Conservation (phyloP, 2,888 invertebrate species). For the Holacanthella duospinosa region DNA sequence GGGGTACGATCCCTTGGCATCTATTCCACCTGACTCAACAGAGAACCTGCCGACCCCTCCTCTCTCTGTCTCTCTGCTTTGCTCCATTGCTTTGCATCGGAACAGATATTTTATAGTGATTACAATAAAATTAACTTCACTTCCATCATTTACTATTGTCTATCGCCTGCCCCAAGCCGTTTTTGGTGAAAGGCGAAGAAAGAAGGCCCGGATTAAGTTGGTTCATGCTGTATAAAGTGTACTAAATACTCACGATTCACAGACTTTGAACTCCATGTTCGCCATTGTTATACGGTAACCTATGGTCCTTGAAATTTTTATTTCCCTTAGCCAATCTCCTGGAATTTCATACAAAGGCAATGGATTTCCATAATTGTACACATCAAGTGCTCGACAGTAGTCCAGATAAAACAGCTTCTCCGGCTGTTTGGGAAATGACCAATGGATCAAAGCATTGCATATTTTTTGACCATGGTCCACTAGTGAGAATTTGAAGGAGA, state of each 20-base stretch:
- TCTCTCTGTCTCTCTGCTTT: too few species aligned
- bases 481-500: conserved; percentile 63
- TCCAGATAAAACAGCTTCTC: conserved; percentile 81
- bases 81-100: too few species aligned
- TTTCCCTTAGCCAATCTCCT: conserved; percentile 31
- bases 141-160: too few species aligned
- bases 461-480: conserved; percentile 68
- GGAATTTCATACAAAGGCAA: conserved; percentile 25
- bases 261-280: conserved; percentile 26
- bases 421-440: conserved; percentile 75
- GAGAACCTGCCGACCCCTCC: too few species aligned
- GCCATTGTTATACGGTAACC: conserved; percentile 23
- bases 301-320: conserved; percentile 24
- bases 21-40: too few species aligned
- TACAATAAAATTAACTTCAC: too few species aligned
- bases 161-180: too few species aligned
- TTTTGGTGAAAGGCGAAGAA: too few species aligned
- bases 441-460: conserved; percentile 69
- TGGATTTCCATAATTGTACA: conserved; percentile 7
- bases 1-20: too few species aligned
- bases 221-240: too few species aligned
- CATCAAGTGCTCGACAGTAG: conserved; percentile 49
- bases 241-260: conserved; percentile 22
- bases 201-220: too few species aligned
- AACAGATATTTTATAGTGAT: too few species aligned